Conservation (phyloP, 2,797 vertebrate genomes). For the Micromesistius poutassou region DNA sequence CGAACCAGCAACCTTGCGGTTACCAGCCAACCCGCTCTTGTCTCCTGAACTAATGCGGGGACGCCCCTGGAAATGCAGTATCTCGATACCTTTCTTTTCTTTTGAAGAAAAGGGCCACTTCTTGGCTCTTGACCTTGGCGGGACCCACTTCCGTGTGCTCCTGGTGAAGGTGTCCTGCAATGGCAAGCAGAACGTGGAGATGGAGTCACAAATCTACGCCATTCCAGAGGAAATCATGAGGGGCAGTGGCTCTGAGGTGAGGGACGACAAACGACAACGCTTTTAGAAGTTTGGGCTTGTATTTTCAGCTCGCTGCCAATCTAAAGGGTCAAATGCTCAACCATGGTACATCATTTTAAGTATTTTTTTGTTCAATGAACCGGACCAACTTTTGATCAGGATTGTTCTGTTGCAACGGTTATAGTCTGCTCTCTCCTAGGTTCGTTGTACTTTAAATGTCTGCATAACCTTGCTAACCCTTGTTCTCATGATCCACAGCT, state of each 20-base stretch:
- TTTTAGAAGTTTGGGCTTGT: background rate
- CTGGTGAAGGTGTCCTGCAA: slow-evolving; percentile 84
- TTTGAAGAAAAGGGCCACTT: slow-evolving; percentile 88
- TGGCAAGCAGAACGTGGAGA: slow-evolving; percentile 86
- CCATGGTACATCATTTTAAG: no score
- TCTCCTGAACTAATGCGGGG: no score
- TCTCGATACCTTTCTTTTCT: background rate
- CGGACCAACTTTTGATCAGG: no score
- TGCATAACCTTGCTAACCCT: background rate
- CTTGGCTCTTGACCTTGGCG: slow-evolving; percentile 89
- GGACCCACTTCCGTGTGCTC: slow-evolving; percentile 90
- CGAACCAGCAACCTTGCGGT: no score
- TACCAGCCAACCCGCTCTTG: no score
- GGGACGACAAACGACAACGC: background rate
- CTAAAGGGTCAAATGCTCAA: background rate
- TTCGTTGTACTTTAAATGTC: background rate
- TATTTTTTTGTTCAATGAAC: no score
- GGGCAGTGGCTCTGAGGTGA: slow-evolving; percentile 84
- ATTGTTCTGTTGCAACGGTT: background rate
- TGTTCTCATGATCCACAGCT: slow-evolving; percentile 68
- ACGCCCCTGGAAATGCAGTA: no score
- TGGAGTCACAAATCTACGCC: slow-evolving; percentile 91
- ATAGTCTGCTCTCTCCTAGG: background rate
- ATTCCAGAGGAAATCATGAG: slow-evolving; percentile 90
- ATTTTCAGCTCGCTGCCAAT: background rate